Evolutionary conservation across 2,797 vertebrate species (phyloP).

Genomic region (Xenopus petersii): DNA sequence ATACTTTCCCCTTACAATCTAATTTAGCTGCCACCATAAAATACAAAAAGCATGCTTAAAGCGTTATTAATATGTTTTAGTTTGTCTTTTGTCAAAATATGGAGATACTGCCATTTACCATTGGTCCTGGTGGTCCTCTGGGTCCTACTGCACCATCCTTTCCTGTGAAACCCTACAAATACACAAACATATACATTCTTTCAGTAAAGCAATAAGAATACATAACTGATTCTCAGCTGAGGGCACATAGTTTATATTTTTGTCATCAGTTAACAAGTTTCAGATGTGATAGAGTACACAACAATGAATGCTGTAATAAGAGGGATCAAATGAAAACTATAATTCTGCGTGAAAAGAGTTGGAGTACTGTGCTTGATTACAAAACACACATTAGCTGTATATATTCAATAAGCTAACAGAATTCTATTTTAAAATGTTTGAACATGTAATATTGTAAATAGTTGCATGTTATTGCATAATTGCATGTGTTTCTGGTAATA

Average conservation of each 20-base stretch:
- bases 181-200: background rate
- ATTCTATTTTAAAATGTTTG: background rate
- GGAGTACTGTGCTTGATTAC: too few species aligned
- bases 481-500: too few species aligned
- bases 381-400: too few species aligned
- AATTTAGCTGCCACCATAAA: constrained; percentile 12
- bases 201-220: background rate
- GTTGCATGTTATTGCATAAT: too few species aligned
- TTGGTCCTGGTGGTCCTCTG: constrained; percentile 82
- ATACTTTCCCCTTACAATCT: background rate
- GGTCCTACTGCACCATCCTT: constrained; percentile 87
- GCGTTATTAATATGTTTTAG: background rate
- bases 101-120: constrained; percentile 67
- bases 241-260: background rate
- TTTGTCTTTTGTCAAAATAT: background rate
- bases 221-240: background rate
- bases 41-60: background rate
- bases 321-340: too few species aligned
- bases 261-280: too few species aligned
- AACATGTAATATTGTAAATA: background rate
- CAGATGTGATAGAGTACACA: too few species aligned
- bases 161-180: constrained; percentile 83
- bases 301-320: too few species aligned
- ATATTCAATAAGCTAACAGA: background rate
- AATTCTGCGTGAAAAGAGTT: too few species aligned